Evolutionary conservation across 2,797 vertebrate genomes (phyloP).

Genomic region (Aulostomus chinensis): DNA sequence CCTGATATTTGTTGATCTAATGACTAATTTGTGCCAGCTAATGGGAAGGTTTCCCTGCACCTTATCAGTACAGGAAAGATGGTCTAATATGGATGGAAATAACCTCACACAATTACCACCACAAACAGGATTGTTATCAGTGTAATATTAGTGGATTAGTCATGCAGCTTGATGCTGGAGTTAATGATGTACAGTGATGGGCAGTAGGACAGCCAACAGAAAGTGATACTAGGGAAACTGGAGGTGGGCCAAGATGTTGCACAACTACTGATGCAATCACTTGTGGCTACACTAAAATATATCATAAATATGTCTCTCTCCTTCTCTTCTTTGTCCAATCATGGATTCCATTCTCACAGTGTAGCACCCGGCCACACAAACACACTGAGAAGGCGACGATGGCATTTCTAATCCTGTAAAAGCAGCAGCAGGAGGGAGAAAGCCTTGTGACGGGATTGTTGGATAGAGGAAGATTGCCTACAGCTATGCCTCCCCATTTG

Average conservation of each 20-base stretch:
- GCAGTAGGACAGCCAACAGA: constrained; percentile 7
- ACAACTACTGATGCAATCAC: constrained; percentile 8
- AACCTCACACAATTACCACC: constrained; percentile 63
- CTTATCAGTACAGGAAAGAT: constrained; percentile 63
- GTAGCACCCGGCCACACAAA: constrained; percentile 43
- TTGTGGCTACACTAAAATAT: constrained; percentile 10
- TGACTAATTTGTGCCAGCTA: constrained; percentile 51
- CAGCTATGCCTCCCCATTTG: constrained; percentile 51
- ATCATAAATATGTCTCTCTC: constrained; percentile 17
- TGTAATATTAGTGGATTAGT: constrained; percentile 68
- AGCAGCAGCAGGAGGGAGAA: constrained; percentile 48
- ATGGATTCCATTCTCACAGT: constrained; percentile 6
- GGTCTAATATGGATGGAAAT: constrained; percentile 70
- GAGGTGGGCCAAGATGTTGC: constrained; percentile 3
- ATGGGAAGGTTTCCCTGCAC: constrained; percentile 48
- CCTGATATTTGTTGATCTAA: constrained; percentile 57
- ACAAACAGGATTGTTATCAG: constrained; percentile 69
- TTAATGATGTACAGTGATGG: constrained; percentile 48
- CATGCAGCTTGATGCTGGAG: constrained; percentile 56
- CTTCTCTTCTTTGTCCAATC: constrained; percentile 25
- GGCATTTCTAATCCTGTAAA: constrained; percentile 54
- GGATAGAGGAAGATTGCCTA: constrained; percentile 50
- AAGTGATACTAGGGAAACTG: constrained; percentile 2
- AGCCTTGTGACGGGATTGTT: constrained; percentile 33
- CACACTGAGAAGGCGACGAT: constrained; percentile 29